These are phyloP conservation scores for Acanthosepion pharaonis DNA, from an alignment of 2,888 invertebrate genomes.

Conservation along the genomic window DNA sequence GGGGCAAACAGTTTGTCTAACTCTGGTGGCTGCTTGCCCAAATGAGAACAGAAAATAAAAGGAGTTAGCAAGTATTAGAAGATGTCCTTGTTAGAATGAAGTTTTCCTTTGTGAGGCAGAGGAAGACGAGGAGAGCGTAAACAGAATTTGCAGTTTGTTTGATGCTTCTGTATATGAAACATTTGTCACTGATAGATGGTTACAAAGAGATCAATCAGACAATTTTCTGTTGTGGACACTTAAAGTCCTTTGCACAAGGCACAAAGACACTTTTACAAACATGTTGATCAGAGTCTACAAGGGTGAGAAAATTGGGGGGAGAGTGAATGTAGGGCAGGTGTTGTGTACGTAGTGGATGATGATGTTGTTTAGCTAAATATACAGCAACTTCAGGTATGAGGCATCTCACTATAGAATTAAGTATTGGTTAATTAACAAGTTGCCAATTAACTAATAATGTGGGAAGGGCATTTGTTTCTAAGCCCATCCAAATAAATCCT, in stretches of 20 bases:
- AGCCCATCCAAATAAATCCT: too few species aligned
- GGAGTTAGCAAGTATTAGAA: neutral
- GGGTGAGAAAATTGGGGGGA: neutral
- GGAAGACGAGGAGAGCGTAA: neutral
- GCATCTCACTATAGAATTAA: neutral
- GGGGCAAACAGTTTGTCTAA: neutral
- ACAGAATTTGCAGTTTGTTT: slow-evolving; percentile 21
- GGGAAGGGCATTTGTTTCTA: too few species aligned
- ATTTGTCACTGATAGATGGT: neutral
- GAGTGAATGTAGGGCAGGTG: neutral
- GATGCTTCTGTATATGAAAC: neutral
- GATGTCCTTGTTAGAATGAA: neutral
- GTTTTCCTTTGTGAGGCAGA: neutral
- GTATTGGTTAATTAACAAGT: too few species aligned
- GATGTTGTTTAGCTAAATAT: neutral
- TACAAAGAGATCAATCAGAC: slow-evolving; percentile 2
- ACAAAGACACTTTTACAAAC: slow-evolving; percentile 12
- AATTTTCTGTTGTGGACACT: neutral
- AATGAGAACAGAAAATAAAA: neutral
- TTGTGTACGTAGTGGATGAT: neutral
- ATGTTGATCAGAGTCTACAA: neutral
- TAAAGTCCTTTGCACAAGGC: neutral
- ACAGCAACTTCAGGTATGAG: neutral
- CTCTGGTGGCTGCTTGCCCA: neutral
- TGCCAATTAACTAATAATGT: too few species aligned